Evolutionary conservation across 1,140 invertebrate genomes (phyloP), one percentile per base, ranked within the genome.

Genomic region (Sinonovacula constricta): DNA sequence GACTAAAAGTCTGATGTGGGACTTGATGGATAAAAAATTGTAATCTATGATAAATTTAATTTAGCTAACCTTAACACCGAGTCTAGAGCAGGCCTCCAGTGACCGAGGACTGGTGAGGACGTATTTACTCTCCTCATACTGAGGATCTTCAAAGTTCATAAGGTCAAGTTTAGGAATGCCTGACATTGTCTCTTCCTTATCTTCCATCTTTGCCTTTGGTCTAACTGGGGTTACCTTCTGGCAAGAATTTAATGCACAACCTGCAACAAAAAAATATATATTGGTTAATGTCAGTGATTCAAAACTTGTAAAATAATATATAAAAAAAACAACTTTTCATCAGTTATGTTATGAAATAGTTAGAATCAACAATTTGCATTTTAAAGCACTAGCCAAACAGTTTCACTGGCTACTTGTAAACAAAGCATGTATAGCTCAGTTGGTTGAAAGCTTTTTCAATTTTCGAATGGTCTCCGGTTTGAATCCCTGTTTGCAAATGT

Each of bases 91-190:
- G 33, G 93, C 92, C 82, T 92, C 92, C 31, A 93, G 81, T 26
- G 92, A 93, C 63, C 92, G 83, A 34, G 93, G 93, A 86, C 92
- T 93, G 4, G 93, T 93, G 39, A 93, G 80, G 2, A 93, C 90
- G 89, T 92, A 93, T 75, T 91, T 91, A 68, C 89, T 91, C 69
- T 89, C 86, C 66, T 90, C 89, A 84, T 90, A 92, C 33, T 89
- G 83, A 28, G 87, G 83, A 63, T 90, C 88, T 62, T 93, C 92
- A 83, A 92, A 92, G 83, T 93, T 92, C 67, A 91, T 88, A 5
- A 93, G 85, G 81, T 92, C 83, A 30, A 91, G 82, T 2, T 86
- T 80, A 3, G 81, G 82, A 54, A 78, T 69, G 28, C 51, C 72
- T 39, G 14, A 26, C 2, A 3, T 22, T 0, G 31, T 26, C 7